Base-by-base conservation (phyloP, 2,888 invertebrate genomes). In the Oxyteleia sp. region DNA sequence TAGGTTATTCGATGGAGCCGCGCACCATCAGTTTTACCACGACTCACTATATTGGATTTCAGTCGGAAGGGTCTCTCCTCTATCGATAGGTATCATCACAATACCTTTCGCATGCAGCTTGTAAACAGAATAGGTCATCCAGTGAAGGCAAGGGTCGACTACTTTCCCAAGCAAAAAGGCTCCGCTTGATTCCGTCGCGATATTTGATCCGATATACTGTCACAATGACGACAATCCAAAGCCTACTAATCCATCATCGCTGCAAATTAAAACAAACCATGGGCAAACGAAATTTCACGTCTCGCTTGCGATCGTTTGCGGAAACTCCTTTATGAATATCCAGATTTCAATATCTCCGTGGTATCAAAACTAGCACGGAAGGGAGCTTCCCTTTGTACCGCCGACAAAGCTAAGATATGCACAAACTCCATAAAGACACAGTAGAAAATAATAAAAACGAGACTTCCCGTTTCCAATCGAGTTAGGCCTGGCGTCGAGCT, bases 71-170 rank as follows among this genome's bases (percentile, higher is more conserved):
- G 85, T n/a, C 84, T 26, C 85, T 88, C 87, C 88, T 88, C 90
- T 35, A 89, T 89, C 87, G 89, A 90, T 91, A 89, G 88, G 91
- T 90, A 91, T 91, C 91, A 91, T 90, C 90, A 85, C 89, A 86
- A 88, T 90, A 87, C 86, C 87, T 87, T 86, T 86, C 82, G 81
- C 84, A 88, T 86, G 82, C 84, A 85, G 63, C 84, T 82, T 13
- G 76, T 55, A 35, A 55, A 53, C 15, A 53, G 63, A 69, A 74
- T 41, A 63, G 43, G 29, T 63, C 49, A 20, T 26, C n/a, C 13
- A 1, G n/a, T 23, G 29, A 51, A 26, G 26, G 23, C 35, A 69
- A 69, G 63, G 69, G 63, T 63, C 51, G 61, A 43, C 47, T 35
- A 49, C 23, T 51, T 59, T 68, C 59, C 29, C 61, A 68, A 41